A percentile compares a stretch with the other conserved stretches of the same genome.
These are phyloP conservation scores for Cyprinodon tularosa DNA, from an alignment of 2,113 vertebrate genomes.

Conservation along the genomic window DNA sequence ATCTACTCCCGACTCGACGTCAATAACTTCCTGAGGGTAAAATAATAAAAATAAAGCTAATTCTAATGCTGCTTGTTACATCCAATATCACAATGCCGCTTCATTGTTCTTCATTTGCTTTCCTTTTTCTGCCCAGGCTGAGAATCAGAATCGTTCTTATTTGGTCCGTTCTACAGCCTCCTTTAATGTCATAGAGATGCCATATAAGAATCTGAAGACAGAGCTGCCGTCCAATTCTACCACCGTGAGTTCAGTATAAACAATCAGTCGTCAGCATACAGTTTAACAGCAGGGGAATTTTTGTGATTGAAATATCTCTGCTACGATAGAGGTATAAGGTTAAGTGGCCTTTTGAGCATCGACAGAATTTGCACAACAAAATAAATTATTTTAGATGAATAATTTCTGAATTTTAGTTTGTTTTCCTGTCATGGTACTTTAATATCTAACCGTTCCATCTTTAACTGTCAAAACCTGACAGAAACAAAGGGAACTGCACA, in stretches of 20 bases:
- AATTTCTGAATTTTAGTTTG: no score
- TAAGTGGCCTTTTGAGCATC: no score
- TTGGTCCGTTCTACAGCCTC: slow-evolving; percentile 87
- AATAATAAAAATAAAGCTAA: not conserved
- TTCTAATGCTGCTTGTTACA: not conserved
- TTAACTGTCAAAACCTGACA: no score
- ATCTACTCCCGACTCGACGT: slow-evolving; percentile 89
- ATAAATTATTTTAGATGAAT: not conserved
- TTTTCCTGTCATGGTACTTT: no score
- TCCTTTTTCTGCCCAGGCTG: slow-evolving; percentile 75
- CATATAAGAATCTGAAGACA: slow-evolving; percentile 89
- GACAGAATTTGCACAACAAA: no score
- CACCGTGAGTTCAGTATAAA: slow-evolving; percentile 79
- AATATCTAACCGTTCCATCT: not conserved
- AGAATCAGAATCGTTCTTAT: slow-evolving; percentile 94
- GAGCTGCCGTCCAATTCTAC: slow-evolving; percentile 90
- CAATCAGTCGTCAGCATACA: not conserved
- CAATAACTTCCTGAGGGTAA: slow-evolving; percentile 90
- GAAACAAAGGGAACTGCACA: no score
- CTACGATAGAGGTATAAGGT: no score
- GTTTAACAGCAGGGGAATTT: not conserved
- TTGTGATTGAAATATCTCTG: no score
- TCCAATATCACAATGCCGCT: not conserved
- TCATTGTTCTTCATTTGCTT: not conserved
- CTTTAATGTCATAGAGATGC: slow-evolving; percentile 94